Conservation (phyloP, 2,797 vertebrate genomes). For the Octomys mimax region DNA sequence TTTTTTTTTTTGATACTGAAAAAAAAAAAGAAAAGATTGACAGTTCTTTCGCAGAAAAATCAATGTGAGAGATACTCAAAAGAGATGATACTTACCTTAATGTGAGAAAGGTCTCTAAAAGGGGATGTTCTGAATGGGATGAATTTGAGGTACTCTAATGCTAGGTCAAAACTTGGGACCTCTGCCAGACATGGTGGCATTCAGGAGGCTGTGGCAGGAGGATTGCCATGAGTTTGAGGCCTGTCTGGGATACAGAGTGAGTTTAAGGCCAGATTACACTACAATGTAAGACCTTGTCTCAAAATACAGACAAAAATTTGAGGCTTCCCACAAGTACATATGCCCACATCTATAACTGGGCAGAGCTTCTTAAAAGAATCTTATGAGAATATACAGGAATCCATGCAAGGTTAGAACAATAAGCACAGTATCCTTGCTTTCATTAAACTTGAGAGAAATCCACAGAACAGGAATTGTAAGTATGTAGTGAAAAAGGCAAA, state of each 20-base stretch:
- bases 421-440: background rate
- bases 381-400: background rate
- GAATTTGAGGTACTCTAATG: background rate
- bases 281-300: background rate
- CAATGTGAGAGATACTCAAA: background rate
- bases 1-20: too few relatives aligned
- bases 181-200: background rate
- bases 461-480: background rate
- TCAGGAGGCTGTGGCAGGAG: background rate
- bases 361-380: background rate
- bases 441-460: too few relatives aligned
- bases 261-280: background rate
- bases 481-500: too few relatives aligned
- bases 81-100: background rate
- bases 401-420: background rate
- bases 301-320: background rate
- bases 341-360: background rate
- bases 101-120: background rate
- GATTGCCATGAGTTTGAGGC: background rate
- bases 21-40: background rate
- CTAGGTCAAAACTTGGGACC: background rate
- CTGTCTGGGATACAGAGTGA: background rate
- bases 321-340: background rate
- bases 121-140: background rate
- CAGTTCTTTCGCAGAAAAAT: background rate